Evolutionary conservation across 2,888 invertebrate species (phyloP).

Genomic region (Mechanitis mazaeus): DNA sequence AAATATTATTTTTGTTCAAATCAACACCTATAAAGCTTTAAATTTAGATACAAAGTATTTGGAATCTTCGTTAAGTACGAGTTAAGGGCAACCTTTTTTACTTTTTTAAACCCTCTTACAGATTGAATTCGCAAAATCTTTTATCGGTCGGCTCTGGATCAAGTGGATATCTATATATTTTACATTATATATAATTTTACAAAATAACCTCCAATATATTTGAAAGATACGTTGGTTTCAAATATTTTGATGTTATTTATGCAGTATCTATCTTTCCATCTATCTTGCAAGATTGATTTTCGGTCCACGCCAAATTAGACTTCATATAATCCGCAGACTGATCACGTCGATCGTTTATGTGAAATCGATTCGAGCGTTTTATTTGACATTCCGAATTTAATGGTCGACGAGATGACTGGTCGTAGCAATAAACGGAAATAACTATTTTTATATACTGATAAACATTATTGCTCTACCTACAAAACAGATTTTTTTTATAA

Average conservation of each 20-base stretch:
- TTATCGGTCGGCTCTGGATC: too few species aligned
- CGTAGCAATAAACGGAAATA: constrained; percentile 69
- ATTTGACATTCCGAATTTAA: constrained; percentile 74
- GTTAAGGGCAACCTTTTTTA: too few species aligned
- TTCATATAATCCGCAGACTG: constrained; percentile 47
- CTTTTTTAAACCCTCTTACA: too few species aligned
- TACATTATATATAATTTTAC: neutral
- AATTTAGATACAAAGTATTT: too few species aligned
- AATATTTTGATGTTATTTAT: neutral
- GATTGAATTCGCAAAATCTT: too few species aligned
- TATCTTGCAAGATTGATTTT: constrained; percentile 36
- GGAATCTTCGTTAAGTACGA: too few species aligned
- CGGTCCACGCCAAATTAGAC: constrained; percentile 55
- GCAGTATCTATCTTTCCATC: neutral
- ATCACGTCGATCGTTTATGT: constrained; percentile 73
- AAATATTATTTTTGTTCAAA: too few species aligned
- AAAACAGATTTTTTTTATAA: constrained; percentile 14
- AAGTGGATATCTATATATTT: neutral
- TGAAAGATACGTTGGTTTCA: neutral
- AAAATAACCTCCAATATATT: neutral
- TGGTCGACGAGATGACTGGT: constrained; percentile 67
- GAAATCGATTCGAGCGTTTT: constrained; percentile 73
- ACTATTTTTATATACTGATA: constrained; percentile 71
- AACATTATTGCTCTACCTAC: constrained; percentile 49
- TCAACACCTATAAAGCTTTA: too few species aligned